Base-by-base conservation (phyloP, 35 echinoderm and acorn worm species). In the Heliocidaris tuberculata region DNA sequence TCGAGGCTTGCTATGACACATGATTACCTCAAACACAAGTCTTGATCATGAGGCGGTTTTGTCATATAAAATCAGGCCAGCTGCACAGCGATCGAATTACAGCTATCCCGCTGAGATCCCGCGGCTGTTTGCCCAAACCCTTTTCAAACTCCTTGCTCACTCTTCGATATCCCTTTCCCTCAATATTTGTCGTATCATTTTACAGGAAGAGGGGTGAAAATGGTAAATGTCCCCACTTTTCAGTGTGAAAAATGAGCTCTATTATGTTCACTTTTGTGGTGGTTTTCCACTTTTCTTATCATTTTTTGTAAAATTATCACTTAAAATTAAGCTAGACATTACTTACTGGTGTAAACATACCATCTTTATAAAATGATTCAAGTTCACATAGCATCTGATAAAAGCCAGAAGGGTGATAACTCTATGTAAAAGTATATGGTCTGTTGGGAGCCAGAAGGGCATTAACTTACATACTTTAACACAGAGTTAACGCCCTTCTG, bases 101-200 rank as follows among this genome's bases (percentile, higher is more conserved):
- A 78, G 17, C 65, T 19, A 78, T 78, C 65, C 65, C 65, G 21
- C 65, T 78, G 65, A 78, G 65, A n/a, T 27, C 65, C 65, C 7
- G 19, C 7, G 65, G 65, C 65, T 78, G 65, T 78, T 78, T 78
- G 65, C 65, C 65, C 65, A 6, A n/a, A 70, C 60, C 60, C 60
- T 70, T 70, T 70, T 24, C 60, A 70, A 70, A 78, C 21, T 78
- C 27, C 65, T 78, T 78, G 21, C 27, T 78, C 21, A 21, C 65
- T n/a, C 65, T 78, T 24, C 7, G 21, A 19, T 19, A 78, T 78
- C 65, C 27, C 65, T 78, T 19, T 78, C 65, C 27, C 65, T 78
- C 65, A 78, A 78, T 78, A 78, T 78, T 78, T 78, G 65, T n/a
- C 65, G 27, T 78, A 78, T 78, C 65, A n/a, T 78, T 78, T 78